Conservation (phyloP, 2,797 vertebrate genomes). For the Morelia viridis region DNA sequence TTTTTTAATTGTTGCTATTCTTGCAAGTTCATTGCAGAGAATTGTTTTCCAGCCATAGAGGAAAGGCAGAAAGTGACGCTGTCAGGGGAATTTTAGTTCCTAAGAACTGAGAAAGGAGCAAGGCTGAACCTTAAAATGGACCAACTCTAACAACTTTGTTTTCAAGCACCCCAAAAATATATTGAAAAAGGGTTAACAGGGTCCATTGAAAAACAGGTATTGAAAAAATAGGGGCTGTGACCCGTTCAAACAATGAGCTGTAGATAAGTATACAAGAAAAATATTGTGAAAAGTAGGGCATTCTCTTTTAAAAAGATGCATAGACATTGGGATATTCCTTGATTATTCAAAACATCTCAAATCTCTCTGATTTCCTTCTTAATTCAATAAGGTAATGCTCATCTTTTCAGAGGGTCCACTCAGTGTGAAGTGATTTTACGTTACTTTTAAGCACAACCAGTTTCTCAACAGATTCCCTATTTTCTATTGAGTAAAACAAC, state of each 20-base stretch:
- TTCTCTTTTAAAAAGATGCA: not conserved
- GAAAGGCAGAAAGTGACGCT: not conserved
- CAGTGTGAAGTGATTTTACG: not conserved
- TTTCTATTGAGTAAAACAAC: not conserved
- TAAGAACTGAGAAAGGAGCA: not conserved
- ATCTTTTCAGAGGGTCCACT: slow-evolving; percentile 6
- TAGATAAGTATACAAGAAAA: not conserved
- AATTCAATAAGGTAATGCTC: slow-evolving; percentile 29
- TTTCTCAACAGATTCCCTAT: not conserved
- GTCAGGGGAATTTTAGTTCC: not conserved
- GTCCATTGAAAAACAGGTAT: not conserved
- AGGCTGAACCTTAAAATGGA: not conserved
- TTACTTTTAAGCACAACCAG: not conserved
- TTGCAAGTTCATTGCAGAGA: not conserved
- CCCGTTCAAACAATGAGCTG: not conserved
- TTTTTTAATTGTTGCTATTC: not conserved
- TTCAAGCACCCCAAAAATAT: not conserved
- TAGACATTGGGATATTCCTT: not conserved
- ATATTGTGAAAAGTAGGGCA: not conserved
- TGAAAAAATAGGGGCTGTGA: not conserved
- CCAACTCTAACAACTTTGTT: not conserved
- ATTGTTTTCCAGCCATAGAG: not conserved
- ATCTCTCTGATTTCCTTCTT: slow-evolving; percentile 8
- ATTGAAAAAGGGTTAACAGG: not conserved
- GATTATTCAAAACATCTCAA: not conserved